A percentile compares a stretch with the other conserved stretches of the same genome.
Evolutionary conservation across 2,113 vertebrate genomes (phyloP).

Genomic region (Martes martes): DNA sequence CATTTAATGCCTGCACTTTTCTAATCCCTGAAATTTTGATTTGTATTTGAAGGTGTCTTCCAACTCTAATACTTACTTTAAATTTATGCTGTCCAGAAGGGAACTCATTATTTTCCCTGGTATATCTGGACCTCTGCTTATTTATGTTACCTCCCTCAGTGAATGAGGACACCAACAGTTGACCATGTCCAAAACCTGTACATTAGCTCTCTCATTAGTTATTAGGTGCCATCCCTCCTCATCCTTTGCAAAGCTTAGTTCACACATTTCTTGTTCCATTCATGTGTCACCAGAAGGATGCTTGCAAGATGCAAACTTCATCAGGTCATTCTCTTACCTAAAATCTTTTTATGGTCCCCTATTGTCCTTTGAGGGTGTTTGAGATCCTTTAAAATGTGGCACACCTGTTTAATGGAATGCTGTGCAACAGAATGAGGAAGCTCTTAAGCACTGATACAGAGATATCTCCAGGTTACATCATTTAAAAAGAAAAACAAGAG

Average conservation of each 20-base stretch:
- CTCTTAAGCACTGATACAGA: background rate
- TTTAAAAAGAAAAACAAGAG: background rate
- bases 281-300: background rate
- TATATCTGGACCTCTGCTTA: background rate
- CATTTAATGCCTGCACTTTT: slow-evolving; percentile 5
- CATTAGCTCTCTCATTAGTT: background rate
- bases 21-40: slow-evolving; percentile 28
- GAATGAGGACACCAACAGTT: background rate
- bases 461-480: background rate
- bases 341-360: background rate
- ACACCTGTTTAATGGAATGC: background rate
- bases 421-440: background rate
- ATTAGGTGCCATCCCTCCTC: background rate
- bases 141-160: background rate
- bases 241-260: background rate
- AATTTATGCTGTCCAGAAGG: background rate
- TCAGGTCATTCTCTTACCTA: background rate
- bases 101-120: background rate
- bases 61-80: background rate
- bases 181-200: background rate
- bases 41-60: slow-evolving; percentile 30
- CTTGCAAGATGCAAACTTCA: background rate
- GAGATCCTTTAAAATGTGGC: background rate
- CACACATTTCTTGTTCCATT: background rate
- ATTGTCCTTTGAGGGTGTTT: background rate